Evolutionary conservation across 2,797 vertebrate genomes (phyloP).

Genomic region (Halcyon chelicuti): DNA sequence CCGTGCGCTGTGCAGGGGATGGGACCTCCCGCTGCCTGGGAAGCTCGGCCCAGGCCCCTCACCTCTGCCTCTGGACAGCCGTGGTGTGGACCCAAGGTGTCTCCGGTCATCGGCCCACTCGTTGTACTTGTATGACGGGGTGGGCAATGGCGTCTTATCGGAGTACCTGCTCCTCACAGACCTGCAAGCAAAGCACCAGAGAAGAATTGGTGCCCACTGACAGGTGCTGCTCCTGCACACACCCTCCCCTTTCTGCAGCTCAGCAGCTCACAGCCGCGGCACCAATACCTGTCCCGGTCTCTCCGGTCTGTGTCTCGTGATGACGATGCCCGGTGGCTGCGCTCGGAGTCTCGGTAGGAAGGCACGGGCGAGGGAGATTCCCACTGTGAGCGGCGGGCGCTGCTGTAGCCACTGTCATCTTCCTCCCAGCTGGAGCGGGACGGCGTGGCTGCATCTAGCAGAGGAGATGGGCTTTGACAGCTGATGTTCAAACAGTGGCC

Average conservation of each 20-base stretch:
- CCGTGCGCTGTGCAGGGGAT: not conserved
- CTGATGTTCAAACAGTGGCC: not conserved
- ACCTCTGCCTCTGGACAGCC: constrained; percentile 96
- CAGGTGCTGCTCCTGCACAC: fast-evolving
- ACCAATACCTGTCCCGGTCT: constrained; percentile 80
- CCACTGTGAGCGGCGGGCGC: constrained; percentile 91
- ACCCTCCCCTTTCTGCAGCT: not conserved
- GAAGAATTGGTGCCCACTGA: not conserved
- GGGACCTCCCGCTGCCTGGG: fast-evolving
- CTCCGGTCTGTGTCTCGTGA: constrained; percentile 88
- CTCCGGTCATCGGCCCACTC: constrained; percentile 97
- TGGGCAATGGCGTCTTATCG: constrained; percentile 92
- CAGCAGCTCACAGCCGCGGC: not conserved
- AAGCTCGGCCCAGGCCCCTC: not conserved
- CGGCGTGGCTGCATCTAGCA: constrained; percentile 89
- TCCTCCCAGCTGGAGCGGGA: constrained; percentile 98
- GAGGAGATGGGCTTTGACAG: not conserved
- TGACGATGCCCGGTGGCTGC: constrained; percentile 81
- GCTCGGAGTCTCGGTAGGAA: constrained; percentile 86
- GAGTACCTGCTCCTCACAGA: constrained; percentile 88
- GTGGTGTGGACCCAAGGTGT: constrained; percentile 92
- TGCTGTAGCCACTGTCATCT: constrained; percentile 88
- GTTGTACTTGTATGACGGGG: constrained; percentile 97
- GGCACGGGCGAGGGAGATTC: constrained; percentile 92
- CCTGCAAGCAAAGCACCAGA: constrained; percentile 66